Percentiles rank a stretch among this genome's conserved stretches.
These are phyloP conservation scores for Melolontha melolontha DNA, from an alignment of 2,888 invertebrate genomes.

Conservation along the genomic window DNA sequence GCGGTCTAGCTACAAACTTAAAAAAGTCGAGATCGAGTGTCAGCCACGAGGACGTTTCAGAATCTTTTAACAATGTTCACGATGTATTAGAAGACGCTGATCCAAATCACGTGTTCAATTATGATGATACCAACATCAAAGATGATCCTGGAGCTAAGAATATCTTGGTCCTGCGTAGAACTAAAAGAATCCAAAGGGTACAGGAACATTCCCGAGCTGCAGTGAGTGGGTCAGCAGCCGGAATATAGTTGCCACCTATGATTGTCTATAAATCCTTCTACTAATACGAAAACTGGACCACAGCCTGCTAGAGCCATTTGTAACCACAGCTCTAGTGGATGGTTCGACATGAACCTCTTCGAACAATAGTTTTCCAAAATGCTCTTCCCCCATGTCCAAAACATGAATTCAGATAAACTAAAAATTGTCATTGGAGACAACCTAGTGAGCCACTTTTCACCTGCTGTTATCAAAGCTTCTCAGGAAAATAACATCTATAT, in stretches of 20 bases:
- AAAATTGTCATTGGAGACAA: conserved; percentile 55
- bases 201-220: conserved; percentile 11
- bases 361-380: conserved; percentile 44
- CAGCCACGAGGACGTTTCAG: background rate
- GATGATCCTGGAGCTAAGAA: conserved; percentile 24
- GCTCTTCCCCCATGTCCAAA: conserved; percentile 35
- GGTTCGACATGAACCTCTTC: conserved; percentile 45
- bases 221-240: conserved; percentile 20
- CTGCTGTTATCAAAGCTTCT: conserved; percentile 45
- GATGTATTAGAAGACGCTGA: too few species aligned
- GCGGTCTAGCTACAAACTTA: background rate
- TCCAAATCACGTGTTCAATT: conserved; percentile 8
- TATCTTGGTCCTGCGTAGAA: conserved; percentile 6
- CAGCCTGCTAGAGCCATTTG: conserved; percentile 36
- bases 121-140: conserved; percentile 39
- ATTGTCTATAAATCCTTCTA: conserved; percentile 44
- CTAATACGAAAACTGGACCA: conserved; percentile 48
- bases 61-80: background rate
- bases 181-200: conserved; percentile 18
- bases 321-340: too few species aligned
- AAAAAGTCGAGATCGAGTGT: background rate
- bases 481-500: conserved; percentile 39
- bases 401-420: conserved; percentile 18
- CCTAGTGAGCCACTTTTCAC: conserved; percentile 46
- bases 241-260: conserved; percentile 42